These are phyloP conservation scores for Corythucha ciliata DNA, from an alignment of 2,888 invertebrate species.

Conservation along the genomic window DNA sequence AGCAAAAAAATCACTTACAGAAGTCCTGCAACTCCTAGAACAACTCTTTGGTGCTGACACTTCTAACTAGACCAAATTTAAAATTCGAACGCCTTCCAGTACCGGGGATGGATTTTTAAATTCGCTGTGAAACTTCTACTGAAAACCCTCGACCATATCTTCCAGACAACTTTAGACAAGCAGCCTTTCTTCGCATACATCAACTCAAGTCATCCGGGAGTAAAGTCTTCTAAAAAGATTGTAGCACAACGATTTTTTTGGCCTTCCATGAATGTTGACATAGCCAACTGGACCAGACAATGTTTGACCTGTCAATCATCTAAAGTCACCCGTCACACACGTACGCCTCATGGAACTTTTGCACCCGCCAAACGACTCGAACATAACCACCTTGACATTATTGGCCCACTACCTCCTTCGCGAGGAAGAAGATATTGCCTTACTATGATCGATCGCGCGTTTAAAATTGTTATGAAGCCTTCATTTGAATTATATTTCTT, in stretches of 20 bases:
- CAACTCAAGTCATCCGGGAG: conserved; percentile 31
- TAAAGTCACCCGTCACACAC: conserved; percentile 33
- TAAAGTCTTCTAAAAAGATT: conserved; percentile 22
- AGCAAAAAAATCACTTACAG: not conserved
- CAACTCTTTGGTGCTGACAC: too few species aligned
- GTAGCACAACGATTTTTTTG: conserved; percentile 32
- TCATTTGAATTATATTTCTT: too few species aligned
- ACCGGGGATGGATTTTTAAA: not conserved
- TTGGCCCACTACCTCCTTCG: conserved; percentile 40
- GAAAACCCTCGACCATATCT: conserved; percentile 32
- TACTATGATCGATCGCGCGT: conserved; percentile 39
- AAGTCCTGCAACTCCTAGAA: not conserved
- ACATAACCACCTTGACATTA: conserved; percentile 42
- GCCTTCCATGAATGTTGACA: conserved; percentile 31
- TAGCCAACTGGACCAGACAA: conserved; percentile 33
- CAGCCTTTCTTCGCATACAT: conserved; percentile 32
- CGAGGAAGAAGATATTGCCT: conserved; percentile 38
- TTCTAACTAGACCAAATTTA: too few species aligned
- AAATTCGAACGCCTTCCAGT: conserved; percentile 3
- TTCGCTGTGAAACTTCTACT: conserved; percentile 31
- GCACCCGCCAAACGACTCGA: conserved; percentile 36
- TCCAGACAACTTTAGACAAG: conserved; percentile 27
- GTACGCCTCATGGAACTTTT: conserved; percentile 5
- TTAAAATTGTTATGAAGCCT: too few species aligned
- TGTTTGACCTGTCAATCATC: conserved; percentile 38